Base-by-base conservation (phyloP, 1,140 invertebrate species). In the Himalopsyche phryganea region DNA sequence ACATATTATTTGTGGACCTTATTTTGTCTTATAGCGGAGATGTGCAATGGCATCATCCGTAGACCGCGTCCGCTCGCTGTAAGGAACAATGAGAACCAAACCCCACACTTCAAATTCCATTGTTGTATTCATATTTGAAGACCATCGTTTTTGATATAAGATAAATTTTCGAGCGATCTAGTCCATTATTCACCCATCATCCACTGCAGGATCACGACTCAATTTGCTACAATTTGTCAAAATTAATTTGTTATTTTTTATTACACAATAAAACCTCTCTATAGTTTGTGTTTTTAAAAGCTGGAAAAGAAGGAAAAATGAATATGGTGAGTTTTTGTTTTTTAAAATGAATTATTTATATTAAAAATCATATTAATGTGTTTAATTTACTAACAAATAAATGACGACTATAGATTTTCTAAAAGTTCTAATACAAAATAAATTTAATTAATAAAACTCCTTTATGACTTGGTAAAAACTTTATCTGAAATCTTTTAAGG, bases 21-120 rank as follows among this genome's bases (percentile, higher is more conserved):
- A 45, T 17, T 17, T 14, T 7, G 14, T 47, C 18, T 47, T 47
- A 35, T 19, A 53, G 42, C 42, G 50, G 51, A 50, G 47, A 38
- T 58, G 50, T 58, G 55, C 54, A 58, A 62, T 35, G 54, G 14
- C 46, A 40, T 51, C 56, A 48, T 53, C 52, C 52, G 15, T 53
- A 36, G 49, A 63, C 51, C 57, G 57, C 32, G 49, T 38, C 57
- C 52, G 28, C 47, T 59, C 56, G 47, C 61, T 56, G 59, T 58
- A 58, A 54, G 56, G 55, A 63, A 63, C 61, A 63, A 63, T 63
- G 61, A 52, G 36, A 49, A 15, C 35, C 61, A 42, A 15, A 55
- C 57, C 51, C 50, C 58, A 35, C 38, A 51, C 60, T 54, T 50
- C 45, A 52, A 15, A 50, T 44, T 11, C 55, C 53, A 63, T 63